These are phyloP conservation scores for Clarias macrocephalus DNA, from an alignment of 2,113 vertebrate genomes.

Conservation along the genomic window DNA sequence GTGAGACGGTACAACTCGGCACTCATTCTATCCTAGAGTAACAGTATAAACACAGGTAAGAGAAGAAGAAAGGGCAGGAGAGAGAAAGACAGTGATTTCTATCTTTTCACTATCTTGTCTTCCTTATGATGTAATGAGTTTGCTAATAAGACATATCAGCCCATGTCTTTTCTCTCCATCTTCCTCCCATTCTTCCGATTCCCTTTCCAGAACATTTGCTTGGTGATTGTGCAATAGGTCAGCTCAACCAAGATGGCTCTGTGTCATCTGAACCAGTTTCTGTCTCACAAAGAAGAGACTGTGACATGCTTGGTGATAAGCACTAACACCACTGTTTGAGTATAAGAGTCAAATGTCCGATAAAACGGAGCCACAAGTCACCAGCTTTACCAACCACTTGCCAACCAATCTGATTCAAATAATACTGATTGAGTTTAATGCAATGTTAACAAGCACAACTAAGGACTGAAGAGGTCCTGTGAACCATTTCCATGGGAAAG, in stretches of 20 bases:
- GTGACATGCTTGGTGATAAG: conserved; percentile 45
- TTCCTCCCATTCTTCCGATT: conserved; percentile 22
- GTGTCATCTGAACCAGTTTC: conserved; percentile 42
- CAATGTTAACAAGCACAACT: conserved; percentile 42
- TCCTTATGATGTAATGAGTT: conserved; percentile 46
- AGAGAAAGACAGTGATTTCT: conserved; percentile 32
- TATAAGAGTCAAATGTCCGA: conserved; percentile 49
- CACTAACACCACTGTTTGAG: conserved; percentile 40
- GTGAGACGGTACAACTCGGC: conserved; percentile 49
- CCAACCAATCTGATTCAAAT: conserved; percentile 43
- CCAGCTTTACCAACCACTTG: conserved; percentile 43
- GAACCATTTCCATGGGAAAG: conserved; percentile 64
- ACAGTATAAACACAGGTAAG: conserved; percentile 55
- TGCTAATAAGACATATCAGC: conserved; percentile 37
- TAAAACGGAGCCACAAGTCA: conserved; percentile 45
- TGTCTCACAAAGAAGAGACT: conserved; percentile 45
- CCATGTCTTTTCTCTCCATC: conserved; percentile 34
- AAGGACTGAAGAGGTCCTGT: conserved; percentile 35
- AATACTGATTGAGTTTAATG: conserved; percentile 45
- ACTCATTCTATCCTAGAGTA: conserved; percentile 52
- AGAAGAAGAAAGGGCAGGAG: conserved; percentile 46
- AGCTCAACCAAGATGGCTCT: conserved; percentile 34
- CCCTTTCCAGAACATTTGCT: conserved; percentile 26
- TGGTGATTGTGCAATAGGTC: conserved; percentile 42
- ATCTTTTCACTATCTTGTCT: conserved; percentile 46